Conservation (phyloP, 2,797 vertebrate species). For the Rhinichthys osculus region DNA sequence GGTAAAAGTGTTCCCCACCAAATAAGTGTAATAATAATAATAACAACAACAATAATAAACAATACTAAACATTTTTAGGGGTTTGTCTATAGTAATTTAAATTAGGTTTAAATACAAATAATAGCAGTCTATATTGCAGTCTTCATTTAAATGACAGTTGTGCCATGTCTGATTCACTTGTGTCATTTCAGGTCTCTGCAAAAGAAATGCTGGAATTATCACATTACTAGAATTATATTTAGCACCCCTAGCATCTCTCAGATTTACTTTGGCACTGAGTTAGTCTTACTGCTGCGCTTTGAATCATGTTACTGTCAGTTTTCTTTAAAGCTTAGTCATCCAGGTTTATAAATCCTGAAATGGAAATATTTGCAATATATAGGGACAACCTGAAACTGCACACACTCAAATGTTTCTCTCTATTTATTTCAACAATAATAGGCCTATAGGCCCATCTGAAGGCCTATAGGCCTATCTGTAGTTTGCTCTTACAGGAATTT, state of each 20-base stretch:
- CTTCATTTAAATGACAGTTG: not conserved
- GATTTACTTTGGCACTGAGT: not conserved
- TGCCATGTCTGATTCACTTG: not conserved
- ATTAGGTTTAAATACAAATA: not conserved
- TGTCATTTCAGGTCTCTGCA: constrained; percentile 1
- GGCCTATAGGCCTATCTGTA: no score
- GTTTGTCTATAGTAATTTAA: not conserved
- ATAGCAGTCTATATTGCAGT: not conserved
- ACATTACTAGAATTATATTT: constrained; percentile 20
- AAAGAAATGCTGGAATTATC: constrained; percentile 12
- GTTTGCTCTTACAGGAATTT: not conserved
- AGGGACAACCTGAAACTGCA: not conserved
- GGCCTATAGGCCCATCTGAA: not conserved
- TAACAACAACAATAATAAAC: not conserved
- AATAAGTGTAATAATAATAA: not conserved
- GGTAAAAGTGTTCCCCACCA: not conserved
- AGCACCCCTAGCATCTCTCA: constrained; percentile 5
- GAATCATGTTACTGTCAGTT: constrained; percentile 6
- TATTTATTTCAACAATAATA: not conserved
- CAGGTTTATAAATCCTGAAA: not conserved
- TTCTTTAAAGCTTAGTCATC: constrained; percentile 12
- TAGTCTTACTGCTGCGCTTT: not conserved
- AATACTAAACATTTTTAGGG: not conserved
- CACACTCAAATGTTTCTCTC: not conserved
- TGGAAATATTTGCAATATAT: not conserved